These are phyloP conservation scores for Betta splendens DNA, from an alignment of 2,797 vertebrate species.

Conservation along the genomic window DNA sequence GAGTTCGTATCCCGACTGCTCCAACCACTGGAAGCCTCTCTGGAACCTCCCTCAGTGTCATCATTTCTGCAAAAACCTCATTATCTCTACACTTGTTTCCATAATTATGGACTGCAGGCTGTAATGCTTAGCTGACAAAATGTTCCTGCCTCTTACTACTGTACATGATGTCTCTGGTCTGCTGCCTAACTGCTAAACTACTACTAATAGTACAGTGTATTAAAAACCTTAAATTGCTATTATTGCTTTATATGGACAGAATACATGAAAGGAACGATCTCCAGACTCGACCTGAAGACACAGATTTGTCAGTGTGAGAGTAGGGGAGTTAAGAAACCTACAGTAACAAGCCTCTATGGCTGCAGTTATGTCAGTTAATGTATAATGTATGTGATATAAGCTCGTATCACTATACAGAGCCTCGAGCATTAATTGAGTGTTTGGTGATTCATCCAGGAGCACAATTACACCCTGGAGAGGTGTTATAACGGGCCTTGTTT, in stretches of 20 bases:
- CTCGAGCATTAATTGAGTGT: background rate
- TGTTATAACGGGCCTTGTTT: slow-evolving; percentile 14
- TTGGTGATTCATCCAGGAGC: slow-evolving; percentile 7
- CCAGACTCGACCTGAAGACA: background rate
- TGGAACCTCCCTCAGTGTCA: slow-evolving; percentile 8
- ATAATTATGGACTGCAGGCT: background rate
- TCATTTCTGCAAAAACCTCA: slow-evolving; percentile 18
- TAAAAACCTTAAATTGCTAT: too few relatives aligned
- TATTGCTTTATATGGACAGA: too few relatives aligned
- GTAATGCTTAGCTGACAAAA: background rate
- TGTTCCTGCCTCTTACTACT: background rate
- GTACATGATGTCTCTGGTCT: background rate
- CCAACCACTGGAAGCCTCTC: slow-evolving; percentile 16
- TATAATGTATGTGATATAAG: background rate
- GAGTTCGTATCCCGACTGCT: slow-evolving; percentile 17
- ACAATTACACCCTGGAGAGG: slow-evolving; percentile 3
- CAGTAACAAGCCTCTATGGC: too few relatives aligned
- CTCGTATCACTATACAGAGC: background rate
- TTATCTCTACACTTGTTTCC: background rate
- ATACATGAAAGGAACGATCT: slow-evolving; percentile 3
- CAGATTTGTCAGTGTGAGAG: background rate
- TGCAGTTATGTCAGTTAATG: background rate
- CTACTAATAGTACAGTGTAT: too few relatives aligned
- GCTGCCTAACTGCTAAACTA: background rate
- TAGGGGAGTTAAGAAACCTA: background rate